phyloP scores from a whole-genome alignment of 2,888 invertebrate species.

The Drosophila multiciliata region DNA sequence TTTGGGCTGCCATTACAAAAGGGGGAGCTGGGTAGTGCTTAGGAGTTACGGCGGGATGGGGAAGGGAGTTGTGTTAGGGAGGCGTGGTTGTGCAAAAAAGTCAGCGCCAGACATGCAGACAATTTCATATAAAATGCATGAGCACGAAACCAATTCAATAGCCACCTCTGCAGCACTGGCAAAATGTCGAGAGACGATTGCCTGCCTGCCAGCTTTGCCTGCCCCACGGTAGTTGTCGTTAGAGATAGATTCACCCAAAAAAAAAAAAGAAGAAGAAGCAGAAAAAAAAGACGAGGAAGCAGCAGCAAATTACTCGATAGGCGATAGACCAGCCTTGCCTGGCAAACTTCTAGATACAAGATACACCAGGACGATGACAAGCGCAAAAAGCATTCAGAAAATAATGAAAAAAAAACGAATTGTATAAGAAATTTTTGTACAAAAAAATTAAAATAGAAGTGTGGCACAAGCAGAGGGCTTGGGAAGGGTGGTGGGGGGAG shows the following conservation, averaged over 20 bases:
- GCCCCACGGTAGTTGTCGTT: constrained; percentile 35
- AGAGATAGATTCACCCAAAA: constrained; percentile 3
- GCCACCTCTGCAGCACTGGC: constrained; percentile 23
- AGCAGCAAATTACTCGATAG: constrained; percentile 65
- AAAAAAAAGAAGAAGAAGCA: constrained; percentile 6
- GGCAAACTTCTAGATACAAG: constrained; percentile 71
- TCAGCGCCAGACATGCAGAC: constrained; percentile 69
- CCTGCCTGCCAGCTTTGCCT: background rate
- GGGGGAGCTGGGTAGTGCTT: constrained; percentile 6
- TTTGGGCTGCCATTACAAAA: constrained; percentile 41
- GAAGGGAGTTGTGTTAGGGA: background rate
- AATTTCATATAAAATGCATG: constrained; percentile 81
- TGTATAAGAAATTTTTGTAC: constrained; percentile 62
- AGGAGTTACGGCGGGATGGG: background rate
- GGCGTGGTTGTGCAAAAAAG: constrained; percentile 23
- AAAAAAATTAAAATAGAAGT: constrained; percentile 58
- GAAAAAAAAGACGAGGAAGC: constrained; percentile 10
- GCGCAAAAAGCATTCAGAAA: constrained; percentile 25
- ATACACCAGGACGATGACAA: constrained; percentile 53
- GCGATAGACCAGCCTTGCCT: constrained; percentile 22
- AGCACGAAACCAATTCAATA: constrained; percentile 78
- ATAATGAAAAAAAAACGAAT: constrained; percentile 3
- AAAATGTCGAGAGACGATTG: constrained; percentile 8
- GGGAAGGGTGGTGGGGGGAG: constrained; percentile 1
- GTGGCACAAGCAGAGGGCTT: constrained; percentile 12